Evolutionary conservation across 2,888 invertebrate genomes (phyloP), one percentile per base, ranked within the genome.

Genomic region (Torymus tubicola): DNA sequence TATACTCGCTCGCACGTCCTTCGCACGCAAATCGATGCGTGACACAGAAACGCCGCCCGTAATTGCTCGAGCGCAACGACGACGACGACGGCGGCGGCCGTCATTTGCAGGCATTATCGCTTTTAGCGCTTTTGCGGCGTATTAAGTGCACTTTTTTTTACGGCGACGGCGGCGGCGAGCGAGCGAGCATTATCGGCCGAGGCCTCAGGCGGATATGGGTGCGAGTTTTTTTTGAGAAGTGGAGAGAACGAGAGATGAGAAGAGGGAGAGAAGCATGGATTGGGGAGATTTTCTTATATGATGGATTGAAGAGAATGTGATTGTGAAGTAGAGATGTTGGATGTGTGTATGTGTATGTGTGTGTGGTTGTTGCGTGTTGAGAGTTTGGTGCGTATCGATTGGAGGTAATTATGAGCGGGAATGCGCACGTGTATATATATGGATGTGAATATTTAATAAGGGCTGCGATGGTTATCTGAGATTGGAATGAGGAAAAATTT

Each of bases 71-170:
- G 57, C 57, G 52, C 16, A 13, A n/a, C 71, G 3, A 14, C 18
- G 13, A 3, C 31, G 42, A 55, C 42, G 55, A 53, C 64, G 63
- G 5, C 57, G 14, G 42, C 64, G 65, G 76, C 72, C 72, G 77
- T 83, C 81, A 69, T 83, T 84, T 77, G 81, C 82, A 78, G 60
- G 68, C 75, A 81, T 83, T 81, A 83, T 82, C 83, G 81, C 83
- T 81, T 82, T 83, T 81, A 81, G 82, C 81, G 75, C 64, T 60
- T 73, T 82, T 78, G 72, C 77, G 70, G 50, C 81, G 63, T 75
- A 53, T 72, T 76, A 42, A 42, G 42, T 42, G 42, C 42, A 42
- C 42, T 42, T 5, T 42, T 53, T 76, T 60, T 75, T 58, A n/a
- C 16, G 12, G 24, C 31, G 31, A 11, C 10, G 16, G 24, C 31